Percentiles rank a stretch among this genome's conserved stretches.
Conservation (phyloP, 2,888 invertebrate species). For the Fragum whitleyi region DNA sequence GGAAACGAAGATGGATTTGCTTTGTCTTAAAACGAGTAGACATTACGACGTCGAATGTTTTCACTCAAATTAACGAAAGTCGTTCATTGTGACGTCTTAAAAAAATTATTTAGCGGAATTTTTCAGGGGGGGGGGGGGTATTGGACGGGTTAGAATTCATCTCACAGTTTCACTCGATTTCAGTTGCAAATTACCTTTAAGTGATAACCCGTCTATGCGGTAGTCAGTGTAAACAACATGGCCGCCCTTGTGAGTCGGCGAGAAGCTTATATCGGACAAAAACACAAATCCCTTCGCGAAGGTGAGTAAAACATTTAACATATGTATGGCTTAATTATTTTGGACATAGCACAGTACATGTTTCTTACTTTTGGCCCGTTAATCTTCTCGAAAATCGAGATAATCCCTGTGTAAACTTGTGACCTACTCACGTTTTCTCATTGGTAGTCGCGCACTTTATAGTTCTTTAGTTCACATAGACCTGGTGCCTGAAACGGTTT, state of each 20-base stretch:
- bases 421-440: not conserved
- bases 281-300: constrained; percentile 72
- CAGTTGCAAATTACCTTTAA: not conserved
- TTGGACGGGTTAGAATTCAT: no score
- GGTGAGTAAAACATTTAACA: constrained; percentile 59
- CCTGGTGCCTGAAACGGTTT: no score
- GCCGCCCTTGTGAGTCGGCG: constrained; percentile 64
- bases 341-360: not conserved
- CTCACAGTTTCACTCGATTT: not conserved
- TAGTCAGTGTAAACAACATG: constrained; percentile 82
- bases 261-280: constrained; percentile 76
- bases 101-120: no score
- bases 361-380: not conserved
- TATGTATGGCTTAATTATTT: not conserved
- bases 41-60: no score
- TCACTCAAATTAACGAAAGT: no score
- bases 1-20: no score
- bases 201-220: constrained; percentile 34
- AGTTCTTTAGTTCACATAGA: no score
- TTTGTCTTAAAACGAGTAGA: no score
- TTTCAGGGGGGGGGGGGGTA: no score
- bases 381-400: not conserved
- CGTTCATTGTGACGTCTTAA: no score
- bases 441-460: not conserved
- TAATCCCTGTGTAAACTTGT: not conserved